These are phyloP conservation scores for Odontothrips loti DNA, from an alignment of 2,888 invertebrate genomes.

Conservation along the genomic window DNA sequence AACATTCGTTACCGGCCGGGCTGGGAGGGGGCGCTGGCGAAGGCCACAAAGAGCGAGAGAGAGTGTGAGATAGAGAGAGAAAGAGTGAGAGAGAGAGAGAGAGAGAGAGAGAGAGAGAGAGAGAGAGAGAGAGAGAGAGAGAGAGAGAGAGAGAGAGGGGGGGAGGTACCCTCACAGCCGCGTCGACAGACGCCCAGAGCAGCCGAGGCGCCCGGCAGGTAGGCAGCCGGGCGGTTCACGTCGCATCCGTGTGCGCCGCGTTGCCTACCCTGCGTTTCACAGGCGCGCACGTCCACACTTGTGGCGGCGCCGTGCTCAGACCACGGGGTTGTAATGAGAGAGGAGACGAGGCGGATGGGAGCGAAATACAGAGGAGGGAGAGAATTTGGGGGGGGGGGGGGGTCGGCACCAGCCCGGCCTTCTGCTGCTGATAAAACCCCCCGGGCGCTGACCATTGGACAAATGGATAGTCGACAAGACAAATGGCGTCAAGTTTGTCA, in stretches of 20 bases:
- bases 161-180: too few relatives aligned
- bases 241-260: background rate
- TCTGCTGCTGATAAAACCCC: constrained; percentile 12
- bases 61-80: too few relatives aligned
- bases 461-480: constrained; percentile 22
- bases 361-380: too few relatives aligned
- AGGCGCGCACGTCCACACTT: background rate
- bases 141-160: too few relatives aligned
- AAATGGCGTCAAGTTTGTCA: constrained; percentile 13
- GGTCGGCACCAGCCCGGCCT: background rate
- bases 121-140: too few relatives aligned
- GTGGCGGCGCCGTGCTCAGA: too few relatives aligned
- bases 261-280: background rate
- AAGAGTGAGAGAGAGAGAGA: too few relatives aligned
- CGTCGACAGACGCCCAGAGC: background rate
- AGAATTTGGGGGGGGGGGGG: background rate
- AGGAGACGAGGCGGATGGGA: too few relatives aligned
- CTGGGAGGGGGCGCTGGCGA: background rate
- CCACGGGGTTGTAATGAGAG: too few relatives aligned
- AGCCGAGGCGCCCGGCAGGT: background rate
- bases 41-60: background rate
- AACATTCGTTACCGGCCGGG: constrained; percentile 17
- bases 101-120: too few relatives aligned
- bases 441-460: constrained; percentile 11
- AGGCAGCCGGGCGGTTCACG: background rate